Conservation (phyloP, 2,888 invertebrate species). For the Tenthredo notha region DNA sequence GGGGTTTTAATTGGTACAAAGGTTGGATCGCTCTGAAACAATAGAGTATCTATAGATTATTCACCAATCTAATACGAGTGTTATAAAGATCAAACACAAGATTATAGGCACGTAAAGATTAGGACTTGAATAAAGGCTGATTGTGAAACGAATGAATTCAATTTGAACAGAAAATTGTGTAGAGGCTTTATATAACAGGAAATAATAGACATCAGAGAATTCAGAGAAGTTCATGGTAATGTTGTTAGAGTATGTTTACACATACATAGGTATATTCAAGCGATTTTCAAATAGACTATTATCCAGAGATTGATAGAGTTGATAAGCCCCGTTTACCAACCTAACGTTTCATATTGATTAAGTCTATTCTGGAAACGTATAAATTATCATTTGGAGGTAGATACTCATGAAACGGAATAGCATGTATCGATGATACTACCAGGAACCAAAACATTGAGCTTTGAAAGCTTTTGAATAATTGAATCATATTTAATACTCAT, state of each 20-base stretch:
- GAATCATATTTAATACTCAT: neutral
- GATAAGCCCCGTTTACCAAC: neutral
- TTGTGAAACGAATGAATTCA: neutral
- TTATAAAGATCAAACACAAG: neutral
- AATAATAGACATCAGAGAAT: neutral
- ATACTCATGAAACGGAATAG: neutral
- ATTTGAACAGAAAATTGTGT: neutral
- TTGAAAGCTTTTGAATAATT: neutral
- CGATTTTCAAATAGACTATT: neutral
- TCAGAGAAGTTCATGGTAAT: neutral
- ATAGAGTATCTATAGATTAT: neutral
- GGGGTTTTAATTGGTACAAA: conserved; percentile 93
- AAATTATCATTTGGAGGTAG: neutral
- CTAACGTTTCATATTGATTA: neutral
- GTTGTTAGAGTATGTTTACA: neutral
- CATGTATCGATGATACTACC: neutral
- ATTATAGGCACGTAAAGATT: neutral
- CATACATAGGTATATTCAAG: neutral
- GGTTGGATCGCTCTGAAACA: conserved; percentile 90
- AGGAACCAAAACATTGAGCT: neutral
- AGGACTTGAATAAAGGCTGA: neutral
- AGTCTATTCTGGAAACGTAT: conserved; percentile 6
- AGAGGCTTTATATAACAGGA: neutral
- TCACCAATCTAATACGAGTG: neutral
- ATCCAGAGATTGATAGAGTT: neutral